Evolutionary conservation across 2,113 vertebrate species (phyloP).

Genomic region (Psophia crepitans): DNA sequence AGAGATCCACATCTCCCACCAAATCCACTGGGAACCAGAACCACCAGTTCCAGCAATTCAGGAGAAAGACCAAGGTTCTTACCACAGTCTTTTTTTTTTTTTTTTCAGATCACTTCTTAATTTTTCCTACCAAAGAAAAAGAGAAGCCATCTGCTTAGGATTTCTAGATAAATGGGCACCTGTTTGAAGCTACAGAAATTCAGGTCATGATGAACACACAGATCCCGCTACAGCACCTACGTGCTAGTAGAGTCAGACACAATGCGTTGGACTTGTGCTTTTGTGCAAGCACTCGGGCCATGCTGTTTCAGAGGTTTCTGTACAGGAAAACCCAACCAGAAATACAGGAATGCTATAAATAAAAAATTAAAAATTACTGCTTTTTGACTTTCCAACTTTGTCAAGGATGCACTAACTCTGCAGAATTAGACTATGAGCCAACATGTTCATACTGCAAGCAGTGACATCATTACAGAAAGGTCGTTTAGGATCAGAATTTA

Average conservation of each 20-base stretch:
- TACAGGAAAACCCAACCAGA: background rate
- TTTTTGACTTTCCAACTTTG: conserved; percentile 14
- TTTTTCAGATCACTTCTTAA: background rate
- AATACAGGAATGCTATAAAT: background rate
- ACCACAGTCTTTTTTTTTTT: background rate
- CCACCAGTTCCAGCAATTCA: background rate
- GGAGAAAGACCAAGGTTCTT: background rate
- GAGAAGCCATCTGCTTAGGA: background rate
- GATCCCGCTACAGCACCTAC: background rate
- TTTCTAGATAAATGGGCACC: background rate
- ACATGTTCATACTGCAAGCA: background rate
- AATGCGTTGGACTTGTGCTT: accelerated
- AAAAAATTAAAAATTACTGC: background rate
- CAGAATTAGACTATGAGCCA: background rate
- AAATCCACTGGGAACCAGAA: background rate
- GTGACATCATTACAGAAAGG: background rate
- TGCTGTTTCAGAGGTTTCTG: background rate
- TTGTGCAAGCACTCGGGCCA: background rate
- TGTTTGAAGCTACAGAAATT: background rate
- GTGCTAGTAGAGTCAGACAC: background rate
- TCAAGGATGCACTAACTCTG: background rate
- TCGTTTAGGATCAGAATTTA: background rate
- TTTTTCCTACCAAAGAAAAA: background rate
- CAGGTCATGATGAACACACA: background rate
- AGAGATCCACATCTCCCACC: too few species aligned